A percentile compares a stretch with the other conserved stretches of the same genome.
These are phyloP conservation scores for Artibeus lituratus DNA, from an alignment of 2,797 vertebrate genomes.

Conservation along the genomic window DNA sequence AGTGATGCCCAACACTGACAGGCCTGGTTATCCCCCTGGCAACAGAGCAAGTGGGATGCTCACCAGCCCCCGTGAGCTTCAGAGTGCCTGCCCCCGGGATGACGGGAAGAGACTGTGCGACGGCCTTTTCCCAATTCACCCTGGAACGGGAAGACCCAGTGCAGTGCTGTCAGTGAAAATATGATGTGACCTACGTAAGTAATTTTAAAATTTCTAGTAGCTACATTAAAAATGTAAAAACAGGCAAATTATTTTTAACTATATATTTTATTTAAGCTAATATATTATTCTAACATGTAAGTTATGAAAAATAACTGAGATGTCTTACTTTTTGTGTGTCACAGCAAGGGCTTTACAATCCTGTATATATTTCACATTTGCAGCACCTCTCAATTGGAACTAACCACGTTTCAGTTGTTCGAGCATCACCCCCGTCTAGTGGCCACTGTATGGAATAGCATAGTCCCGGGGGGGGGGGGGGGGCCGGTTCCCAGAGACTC, in stretches of 20 bases:
- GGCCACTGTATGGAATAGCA: neutral
- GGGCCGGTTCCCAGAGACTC: neutral
- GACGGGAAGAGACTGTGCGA: neutral
- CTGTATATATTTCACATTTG: neutral
- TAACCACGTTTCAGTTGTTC: neutral
- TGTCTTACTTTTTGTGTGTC: neutral
- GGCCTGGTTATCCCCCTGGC: neutral
- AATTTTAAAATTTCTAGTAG: neutral
- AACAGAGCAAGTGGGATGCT: neutral
- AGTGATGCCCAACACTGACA: neutral
- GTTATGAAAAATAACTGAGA: neutral
- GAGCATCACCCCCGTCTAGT: neutral
- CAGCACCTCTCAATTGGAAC: neutral
- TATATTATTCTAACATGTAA: neutral
- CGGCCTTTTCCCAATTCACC: neutral
- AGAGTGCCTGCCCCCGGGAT: neutral
- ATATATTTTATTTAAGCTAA: neutral
- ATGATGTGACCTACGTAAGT: neutral
- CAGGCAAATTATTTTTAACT: neutral
- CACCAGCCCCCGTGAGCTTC: neutral
- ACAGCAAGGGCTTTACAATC: neutral
- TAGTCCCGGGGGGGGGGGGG: neutral
- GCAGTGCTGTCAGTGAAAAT: neutral
- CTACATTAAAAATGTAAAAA: neutral
- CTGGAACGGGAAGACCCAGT: neutral